These are phyloP conservation scores for Cydia pomonella DNA, from an alignment of 1,140 invertebrate species.

Conservation along the genomic window DNA sequence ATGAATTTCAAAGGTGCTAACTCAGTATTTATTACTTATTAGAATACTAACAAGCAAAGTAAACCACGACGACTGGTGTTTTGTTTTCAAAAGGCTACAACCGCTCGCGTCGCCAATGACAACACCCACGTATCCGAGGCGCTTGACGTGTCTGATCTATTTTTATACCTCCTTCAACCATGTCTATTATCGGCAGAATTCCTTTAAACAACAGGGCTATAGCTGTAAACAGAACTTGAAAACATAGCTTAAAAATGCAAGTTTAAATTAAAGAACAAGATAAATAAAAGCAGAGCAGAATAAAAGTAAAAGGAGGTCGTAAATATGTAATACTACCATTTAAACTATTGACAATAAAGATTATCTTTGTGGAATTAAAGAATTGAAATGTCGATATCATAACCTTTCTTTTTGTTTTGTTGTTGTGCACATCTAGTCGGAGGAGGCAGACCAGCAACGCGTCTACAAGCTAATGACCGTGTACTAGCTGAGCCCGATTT, in stretches of 20 bases:
- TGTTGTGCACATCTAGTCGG: not conserved
- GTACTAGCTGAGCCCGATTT: too few species aligned
- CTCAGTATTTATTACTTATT: too few species aligned
- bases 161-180: slow-evolving; percentile 52
- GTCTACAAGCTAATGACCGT: too few species aligned
- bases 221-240: slow-evolving; percentile 19
- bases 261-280: not conserved
- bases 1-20: too few species aligned
- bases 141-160: slow-evolving; percentile 48
- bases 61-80: not conserved
- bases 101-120: slow-evolving; percentile 38
- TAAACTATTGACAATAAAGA: slow-evolving; percentile 1
- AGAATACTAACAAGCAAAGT: not conserved
- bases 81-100: slow-evolving; percentile 20
- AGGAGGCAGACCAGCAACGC: not conserved
- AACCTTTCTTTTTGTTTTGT: not conserved
- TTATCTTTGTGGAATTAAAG: not conserved
- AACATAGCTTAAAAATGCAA: not conserved
- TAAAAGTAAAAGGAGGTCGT: not conserved
- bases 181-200: slow-evolving; percentile 45
- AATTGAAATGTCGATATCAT: not conserved
- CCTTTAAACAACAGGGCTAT: slow-evolving; percentile 38
- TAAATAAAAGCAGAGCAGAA: not conserved
- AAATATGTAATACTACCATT: not conserved
- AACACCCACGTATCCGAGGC: slow-evolving; percentile 55